Evolutionary conservation across 2,797 vertebrate genomes (phyloP).

Genomic region (Triplophysa bombifrons): DNA sequence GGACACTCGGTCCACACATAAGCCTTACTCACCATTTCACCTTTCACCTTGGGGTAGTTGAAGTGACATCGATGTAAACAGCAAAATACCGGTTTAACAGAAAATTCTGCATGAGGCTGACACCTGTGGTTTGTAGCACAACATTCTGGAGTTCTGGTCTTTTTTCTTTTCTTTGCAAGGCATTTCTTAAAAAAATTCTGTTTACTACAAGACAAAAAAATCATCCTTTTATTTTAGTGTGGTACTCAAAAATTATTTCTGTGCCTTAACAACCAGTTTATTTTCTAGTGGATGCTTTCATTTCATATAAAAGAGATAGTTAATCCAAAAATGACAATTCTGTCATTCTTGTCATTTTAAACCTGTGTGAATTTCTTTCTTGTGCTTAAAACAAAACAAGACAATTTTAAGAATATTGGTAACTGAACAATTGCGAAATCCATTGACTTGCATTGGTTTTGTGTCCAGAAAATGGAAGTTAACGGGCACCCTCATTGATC

Average conservation of each 20-base stretch:
- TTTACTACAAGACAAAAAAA: no score
- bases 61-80: conserved; percentile 32
- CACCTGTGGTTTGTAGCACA: neutral
- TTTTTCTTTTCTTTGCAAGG: neutral
- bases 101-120: neutral
- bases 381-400: no score
- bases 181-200: neutral
- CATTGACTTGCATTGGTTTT: no score
- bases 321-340: no score
- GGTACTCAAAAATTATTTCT: neutral
- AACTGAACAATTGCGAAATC: no score
- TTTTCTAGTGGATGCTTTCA: neutral
- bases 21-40: conserved; percentile 49
- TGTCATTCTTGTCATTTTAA: no score
- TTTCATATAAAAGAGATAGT: neutral
- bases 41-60: conserved; percentile 35
- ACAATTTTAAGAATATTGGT: no score
- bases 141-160: neutral
- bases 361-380: no score
- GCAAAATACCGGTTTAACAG: neutral
- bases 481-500: no score
- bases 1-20: conserved; percentile 67
- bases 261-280: neutral
- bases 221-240: neutral
- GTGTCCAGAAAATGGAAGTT: no score